Evolutionary conservation across 2,113 vertebrate genomes (phyloP).

Genomic region (Microcebus tavaratra): DNA sequence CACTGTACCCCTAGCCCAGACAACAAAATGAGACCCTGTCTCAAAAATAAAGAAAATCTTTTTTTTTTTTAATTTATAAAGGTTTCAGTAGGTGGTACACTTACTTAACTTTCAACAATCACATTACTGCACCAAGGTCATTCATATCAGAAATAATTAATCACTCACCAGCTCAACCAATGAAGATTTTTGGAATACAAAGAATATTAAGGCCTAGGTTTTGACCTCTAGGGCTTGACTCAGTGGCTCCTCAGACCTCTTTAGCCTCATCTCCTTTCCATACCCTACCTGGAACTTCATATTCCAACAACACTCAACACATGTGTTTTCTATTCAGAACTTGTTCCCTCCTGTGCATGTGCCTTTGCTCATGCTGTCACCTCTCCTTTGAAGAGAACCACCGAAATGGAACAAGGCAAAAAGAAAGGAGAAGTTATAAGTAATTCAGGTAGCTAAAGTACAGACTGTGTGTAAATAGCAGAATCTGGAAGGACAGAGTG

Average conservation of each 20-base stretch:
- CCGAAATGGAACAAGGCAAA: conserved; percentile 9
- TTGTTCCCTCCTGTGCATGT: neutral
- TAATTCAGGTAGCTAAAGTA: neutral
- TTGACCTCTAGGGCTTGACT: neutral
- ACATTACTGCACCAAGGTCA: conserved; percentile 10
- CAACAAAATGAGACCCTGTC: too few species aligned
- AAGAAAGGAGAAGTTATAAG: neutral
- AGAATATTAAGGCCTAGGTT: neutral
- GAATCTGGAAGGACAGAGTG: neutral
- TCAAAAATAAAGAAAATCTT: neutral
- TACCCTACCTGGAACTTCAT: neutral
- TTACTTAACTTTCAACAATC: conserved; percentile 41
- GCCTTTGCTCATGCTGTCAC: neutral
- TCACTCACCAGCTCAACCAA: neutral
- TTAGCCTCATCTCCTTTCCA: neutral
- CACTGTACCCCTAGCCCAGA: too few species aligned
- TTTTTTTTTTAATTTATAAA: neutral
- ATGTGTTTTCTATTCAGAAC: neutral
- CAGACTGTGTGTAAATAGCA: neutral
- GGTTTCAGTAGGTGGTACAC: neutral
- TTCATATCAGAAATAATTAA: conserved; percentile 21
- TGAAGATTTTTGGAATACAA: neutral
- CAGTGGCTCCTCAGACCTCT: neutral
- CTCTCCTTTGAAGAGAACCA: neutral
- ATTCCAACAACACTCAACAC: neutral